These are phyloP conservation scores for Phocoena phocoena DNA, from an alignment of 2,113 vertebrate genomes.

Conservation along the genomic window DNA sequence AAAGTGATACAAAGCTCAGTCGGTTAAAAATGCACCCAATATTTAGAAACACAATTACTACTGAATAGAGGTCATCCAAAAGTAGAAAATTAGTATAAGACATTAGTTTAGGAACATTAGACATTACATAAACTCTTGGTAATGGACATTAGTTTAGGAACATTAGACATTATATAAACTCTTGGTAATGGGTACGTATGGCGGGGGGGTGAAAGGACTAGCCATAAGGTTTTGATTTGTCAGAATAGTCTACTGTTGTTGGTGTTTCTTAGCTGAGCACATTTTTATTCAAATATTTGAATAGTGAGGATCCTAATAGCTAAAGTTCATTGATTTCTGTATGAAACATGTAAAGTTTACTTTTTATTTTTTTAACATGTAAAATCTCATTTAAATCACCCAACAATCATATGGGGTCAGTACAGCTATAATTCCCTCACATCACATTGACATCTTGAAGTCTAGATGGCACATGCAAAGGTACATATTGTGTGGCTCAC, in stretches of 20 bases:
- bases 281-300: constrained; percentile 22
- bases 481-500: neutral
- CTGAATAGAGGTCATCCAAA: neutral
- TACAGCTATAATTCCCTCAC: neutral
- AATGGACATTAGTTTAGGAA: neutral
- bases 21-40: neutral
- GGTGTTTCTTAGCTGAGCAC: neutral
- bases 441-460: neutral
- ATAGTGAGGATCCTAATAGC: neutral
- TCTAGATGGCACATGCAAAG: neutral
- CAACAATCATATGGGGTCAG: neutral
- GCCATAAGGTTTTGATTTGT: neutral
- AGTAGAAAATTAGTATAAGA: neutral
- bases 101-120: neutral
- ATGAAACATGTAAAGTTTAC: neutral
- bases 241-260: neutral
- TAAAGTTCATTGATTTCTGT: neutral
- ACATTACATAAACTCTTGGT: neutral
- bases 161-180: neutral
- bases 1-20: neutral
- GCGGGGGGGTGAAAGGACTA: neutral
- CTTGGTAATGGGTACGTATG: neutral
- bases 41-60: neutral
- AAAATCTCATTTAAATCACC: neutral
- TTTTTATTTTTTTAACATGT: neutral